A percentile compares a stretch with the other conserved stretches of the same genome.
These are phyloP conservation scores for Epirrhoe tristata DNA, from an alignment of 2,888 invertebrate genomes.

Conservation along the genomic window DNA sequence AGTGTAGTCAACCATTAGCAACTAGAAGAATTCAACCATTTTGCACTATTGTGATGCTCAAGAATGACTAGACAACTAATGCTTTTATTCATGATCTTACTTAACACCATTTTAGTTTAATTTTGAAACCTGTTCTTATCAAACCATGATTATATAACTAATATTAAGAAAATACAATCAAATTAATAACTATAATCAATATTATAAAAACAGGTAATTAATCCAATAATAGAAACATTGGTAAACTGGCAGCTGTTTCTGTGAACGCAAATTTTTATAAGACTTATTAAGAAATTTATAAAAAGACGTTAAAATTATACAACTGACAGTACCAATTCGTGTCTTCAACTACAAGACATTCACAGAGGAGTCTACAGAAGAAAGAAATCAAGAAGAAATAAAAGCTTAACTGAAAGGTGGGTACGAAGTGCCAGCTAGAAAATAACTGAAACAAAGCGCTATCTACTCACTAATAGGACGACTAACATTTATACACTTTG, in stretches of 20 bases:
- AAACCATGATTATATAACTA: constrained; percentile 1
- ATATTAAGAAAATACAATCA: constrained; percentile 3
- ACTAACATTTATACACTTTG: constrained; percentile 69
- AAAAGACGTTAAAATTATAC: constrained; percentile 2
- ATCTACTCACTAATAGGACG: constrained; percentile 76
- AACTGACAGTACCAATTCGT: constrained; percentile 34
- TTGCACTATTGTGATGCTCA: constrained; percentile 37
- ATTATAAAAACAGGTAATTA: constrained; percentile 39
- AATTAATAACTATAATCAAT: constrained; percentile 8
- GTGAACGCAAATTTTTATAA: neutral
- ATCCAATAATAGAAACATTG: constrained; percentile 25
- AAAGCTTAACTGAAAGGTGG: constrained; percentile 77
- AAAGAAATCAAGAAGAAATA: constrained; percentile 67
- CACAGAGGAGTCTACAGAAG: constrained; percentile 76
- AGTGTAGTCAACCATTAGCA: constrained; percentile 42
- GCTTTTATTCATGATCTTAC: constrained; percentile 15
- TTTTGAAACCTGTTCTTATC: constrained; percentile 40
- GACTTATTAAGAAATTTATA: neutral
- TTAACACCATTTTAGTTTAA: constrained; percentile 5
- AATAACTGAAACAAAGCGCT: constrained; percentile 77
- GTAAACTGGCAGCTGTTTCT: constrained; percentile 31
- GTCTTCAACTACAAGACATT: constrained; percentile 35
- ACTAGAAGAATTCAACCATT: constrained; percentile 43
- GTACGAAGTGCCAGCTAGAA: constrained; percentile 83
- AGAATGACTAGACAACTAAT: constrained; percentile 35